Evolutionary conservation across 2,797 vertebrate genomes (phyloP).

Genomic region (Tragopan temminckii): DNA sequence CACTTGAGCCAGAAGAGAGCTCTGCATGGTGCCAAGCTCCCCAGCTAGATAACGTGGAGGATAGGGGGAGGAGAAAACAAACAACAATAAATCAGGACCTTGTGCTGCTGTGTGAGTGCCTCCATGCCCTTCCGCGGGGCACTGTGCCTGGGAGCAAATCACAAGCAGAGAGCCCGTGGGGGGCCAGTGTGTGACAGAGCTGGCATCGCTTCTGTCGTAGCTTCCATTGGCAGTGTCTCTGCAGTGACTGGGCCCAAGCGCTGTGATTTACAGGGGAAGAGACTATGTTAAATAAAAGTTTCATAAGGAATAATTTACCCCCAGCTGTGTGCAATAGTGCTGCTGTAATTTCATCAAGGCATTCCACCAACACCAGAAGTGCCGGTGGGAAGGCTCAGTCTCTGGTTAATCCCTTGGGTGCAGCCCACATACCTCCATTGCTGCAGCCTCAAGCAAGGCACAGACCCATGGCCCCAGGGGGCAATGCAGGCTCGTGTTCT

Average conservation of each 20-base stretch:
- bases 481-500: not conserved
- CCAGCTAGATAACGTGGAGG: not conserved
- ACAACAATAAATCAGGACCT: not conserved
- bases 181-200: not conserved
- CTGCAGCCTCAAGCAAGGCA: not conserved
- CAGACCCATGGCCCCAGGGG: rapidly evolving
- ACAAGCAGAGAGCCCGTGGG: not conserved
- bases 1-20: not conserved
- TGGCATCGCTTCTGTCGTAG: conserved; percentile 41
- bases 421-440: not conserved
- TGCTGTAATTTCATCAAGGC: conserved; percentile 11
- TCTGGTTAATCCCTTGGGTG: not conserved
- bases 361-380: not conserved
- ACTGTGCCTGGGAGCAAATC: not conserved
- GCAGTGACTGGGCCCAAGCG: rapidly evolving
- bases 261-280: not conserved
- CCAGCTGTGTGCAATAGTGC: not conserved
- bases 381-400: not conserved
- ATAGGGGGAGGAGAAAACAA: not conserved
- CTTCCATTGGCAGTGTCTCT: not conserved
- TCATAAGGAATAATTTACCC: conserved; percentile 39
- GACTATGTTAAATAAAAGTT: conserved; percentile 46
- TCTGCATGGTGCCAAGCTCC: not conserved
- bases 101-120: not conserved
- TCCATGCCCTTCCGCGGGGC: not conserved